phyloP scores from a whole-genome alignment of 2,888 invertebrate genomes.

The Amorpha juglandis region DNA sequence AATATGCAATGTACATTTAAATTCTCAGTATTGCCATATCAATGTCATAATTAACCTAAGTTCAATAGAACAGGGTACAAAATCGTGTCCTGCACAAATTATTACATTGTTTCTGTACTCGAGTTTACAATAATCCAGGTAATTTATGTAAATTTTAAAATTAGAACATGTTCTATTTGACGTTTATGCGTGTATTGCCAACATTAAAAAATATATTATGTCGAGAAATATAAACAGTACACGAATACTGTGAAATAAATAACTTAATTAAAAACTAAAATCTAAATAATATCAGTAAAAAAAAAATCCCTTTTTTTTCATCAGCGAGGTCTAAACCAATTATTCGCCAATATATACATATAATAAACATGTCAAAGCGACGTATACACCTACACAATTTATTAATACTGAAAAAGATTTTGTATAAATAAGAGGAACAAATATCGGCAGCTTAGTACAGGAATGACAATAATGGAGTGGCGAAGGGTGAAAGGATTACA shows the following conservation, averaged over 20 bases:
- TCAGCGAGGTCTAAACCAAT: slow-evolving; percentile 28
- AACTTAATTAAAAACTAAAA: slow-evolving; percentile 46
- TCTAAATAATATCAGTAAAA: slow-evolving; percentile 49
- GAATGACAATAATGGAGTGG: slow-evolving; percentile 12
- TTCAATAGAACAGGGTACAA: neutral
- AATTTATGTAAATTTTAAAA: slow-evolving; percentile 3
- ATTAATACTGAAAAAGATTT: slow-evolving; percentile 35
- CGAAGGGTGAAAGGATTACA: too few species aligned
- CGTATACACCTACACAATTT: slow-evolving; percentile 17
- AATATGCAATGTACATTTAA: neutral
- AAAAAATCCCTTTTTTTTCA: neutral
- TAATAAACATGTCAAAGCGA: slow-evolving; percentile 15
- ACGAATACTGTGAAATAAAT: slow-evolving; percentile 56
- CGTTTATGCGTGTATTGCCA: slow-evolving; percentile 24
- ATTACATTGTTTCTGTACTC: neutral
- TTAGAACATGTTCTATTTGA: slow-evolving; percentile 4
- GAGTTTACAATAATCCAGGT: slow-evolving; percentile 9
- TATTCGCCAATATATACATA: slow-evolving; percentile 40
- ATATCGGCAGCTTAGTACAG: slow-evolving; percentile 13
- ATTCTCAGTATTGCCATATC: slow-evolving; percentile 18
- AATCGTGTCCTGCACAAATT: slow-evolving; percentile 1
- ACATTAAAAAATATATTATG: neutral
- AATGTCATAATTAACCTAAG: slow-evolving; percentile 16
- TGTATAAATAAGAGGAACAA: slow-evolving; percentile 23
- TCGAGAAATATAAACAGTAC: slow-evolving; percentile 45